phyloP scores from a whole-genome alignment of 2,797 vertebrate species.

The Dendrocincla tyrannina region DNA sequence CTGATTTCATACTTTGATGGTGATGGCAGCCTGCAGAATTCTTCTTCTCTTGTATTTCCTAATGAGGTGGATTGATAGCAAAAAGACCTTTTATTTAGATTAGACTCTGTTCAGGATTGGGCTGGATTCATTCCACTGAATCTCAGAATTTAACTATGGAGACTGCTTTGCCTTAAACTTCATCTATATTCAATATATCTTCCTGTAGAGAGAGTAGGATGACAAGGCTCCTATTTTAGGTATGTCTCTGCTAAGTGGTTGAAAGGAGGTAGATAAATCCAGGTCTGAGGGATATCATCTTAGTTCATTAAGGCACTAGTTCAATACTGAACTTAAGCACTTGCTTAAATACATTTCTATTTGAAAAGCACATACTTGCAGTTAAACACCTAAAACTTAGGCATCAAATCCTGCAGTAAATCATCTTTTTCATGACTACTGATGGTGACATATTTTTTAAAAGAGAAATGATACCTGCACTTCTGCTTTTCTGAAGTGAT shows the following conservation, averaged over 20 bases:
- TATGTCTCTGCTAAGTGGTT: not conserved
- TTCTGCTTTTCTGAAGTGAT: conserved; percentile 6
- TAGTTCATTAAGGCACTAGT: not conserved
- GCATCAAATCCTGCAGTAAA: not conserved
- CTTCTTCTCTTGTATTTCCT: not conserved
- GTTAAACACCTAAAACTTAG: not conserved
- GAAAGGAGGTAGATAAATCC: not conserved
- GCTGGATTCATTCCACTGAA: conserved; percentile 9
- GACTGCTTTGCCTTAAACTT: not conserved
- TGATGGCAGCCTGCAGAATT: not conserved
- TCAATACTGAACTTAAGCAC: not conserved
- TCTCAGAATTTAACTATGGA: not conserved
- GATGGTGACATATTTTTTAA: not conserved
- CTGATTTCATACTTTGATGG: not conserved
- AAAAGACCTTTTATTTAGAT: not conserved
- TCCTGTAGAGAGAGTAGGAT: not conserved
- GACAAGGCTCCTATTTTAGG: not conserved
- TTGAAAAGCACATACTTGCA: not conserved
- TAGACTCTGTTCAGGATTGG: not conserved
- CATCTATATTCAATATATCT: not conserved
- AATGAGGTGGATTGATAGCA: not conserved
- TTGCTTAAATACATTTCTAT: not conserved
- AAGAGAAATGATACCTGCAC: not conserved
- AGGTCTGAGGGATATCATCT: not conserved
- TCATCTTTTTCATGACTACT: not conserved